These are phyloP conservation scores for Pseudococcus viburni DNA, from an alignment of 2,888 invertebrate species.

Conservation along the genomic window DNA sequence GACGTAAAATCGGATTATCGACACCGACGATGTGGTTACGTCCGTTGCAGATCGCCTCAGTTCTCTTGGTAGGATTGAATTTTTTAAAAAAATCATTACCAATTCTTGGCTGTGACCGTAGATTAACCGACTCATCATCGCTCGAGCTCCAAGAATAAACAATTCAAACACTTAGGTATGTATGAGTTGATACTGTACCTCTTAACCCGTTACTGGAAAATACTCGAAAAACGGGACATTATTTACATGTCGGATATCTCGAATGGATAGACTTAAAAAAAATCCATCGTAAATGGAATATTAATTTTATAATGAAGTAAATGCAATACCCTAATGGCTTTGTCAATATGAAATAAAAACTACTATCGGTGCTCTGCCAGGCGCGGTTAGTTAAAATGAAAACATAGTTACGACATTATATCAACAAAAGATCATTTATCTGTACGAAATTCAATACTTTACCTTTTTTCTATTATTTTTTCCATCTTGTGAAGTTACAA, in stretches of 20 bases:
- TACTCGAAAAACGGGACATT: slow-evolving; percentile 61
- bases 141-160: slow-evolving; percentile 24
- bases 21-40: not conserved
- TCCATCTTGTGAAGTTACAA: not conserved
- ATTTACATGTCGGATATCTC: slow-evolving; percentile 57
- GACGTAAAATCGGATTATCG: slow-evolving; percentile 63
- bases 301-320: slow-evolving; percentile 63
- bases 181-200: slow-evolving; percentile 64
- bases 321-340: slow-evolving; percentile 52
- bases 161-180: slow-evolving; percentile 53
- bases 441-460: slow-evolving; percentile 40
- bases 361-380: not conserved
- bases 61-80: not conserved
- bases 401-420: slow-evolving; percentile 63
- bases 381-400: slow-evolving; percentile 17
- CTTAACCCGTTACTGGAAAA: slow-evolving; percentile 56
- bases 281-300: slow-evolving; percentile 52
- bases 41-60: slow-evolving; percentile 51
- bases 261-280: slow-evolving; percentile 55
- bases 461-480: not conserved
- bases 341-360: slow-evolving; percentile 56
- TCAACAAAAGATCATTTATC: slow-evolving; percentile 21
- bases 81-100: not conserved
- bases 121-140: slow-evolving; percentile 3
- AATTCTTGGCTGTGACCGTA: not conserved